Percentiles rank a stretch among this genome's conserved stretches.
These are phyloP conservation scores for Sceloporus tristichus DNA, from an alignment of 2,113 vertebrate species.

Conservation along the genomic window DNA sequence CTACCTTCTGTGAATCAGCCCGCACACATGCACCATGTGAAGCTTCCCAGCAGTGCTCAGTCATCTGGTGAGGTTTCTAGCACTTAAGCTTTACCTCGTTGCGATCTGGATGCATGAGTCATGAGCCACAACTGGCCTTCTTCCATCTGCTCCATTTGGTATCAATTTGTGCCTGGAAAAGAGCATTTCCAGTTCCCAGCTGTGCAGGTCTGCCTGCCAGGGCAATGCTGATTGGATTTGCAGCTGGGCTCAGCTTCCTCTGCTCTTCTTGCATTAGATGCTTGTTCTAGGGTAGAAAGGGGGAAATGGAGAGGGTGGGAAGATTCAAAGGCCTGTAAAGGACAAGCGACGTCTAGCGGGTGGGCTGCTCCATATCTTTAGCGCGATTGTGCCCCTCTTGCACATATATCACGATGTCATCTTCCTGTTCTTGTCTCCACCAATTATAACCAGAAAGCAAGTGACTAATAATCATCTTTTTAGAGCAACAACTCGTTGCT, in stretches of 20 bases:
- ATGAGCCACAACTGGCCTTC: slow-evolving; percentile 24
- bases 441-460: slow-evolving; percentile 38
- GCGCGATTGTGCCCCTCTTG: slow-evolving; percentile 4
- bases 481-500: slow-evolving; percentile 10
- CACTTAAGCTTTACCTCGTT: slow-evolving; percentile 18
- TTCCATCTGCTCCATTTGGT: slow-evolving; percentile 59
- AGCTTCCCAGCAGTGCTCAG: slow-evolving; percentile 24
- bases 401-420: not conserved
- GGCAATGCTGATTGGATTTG: slow-evolving; percentile 28
- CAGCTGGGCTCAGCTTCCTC: slow-evolving; percentile 62
- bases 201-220: slow-evolving; percentile 70
- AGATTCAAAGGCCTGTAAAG: slow-evolving; percentile 44
- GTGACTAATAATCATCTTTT: slow-evolving; percentile 24
- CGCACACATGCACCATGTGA: not conserved
- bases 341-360: slow-evolving; percentile 13
- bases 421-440: not conserved
- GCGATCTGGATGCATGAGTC: slow-evolving; percentile 52
- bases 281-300: slow-evolving; percentile 46
- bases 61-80: slow-evolving; percentile 21
- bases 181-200: slow-evolving; percentile 64
- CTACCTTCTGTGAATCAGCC: not conserved
- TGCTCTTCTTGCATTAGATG: slow-evolving; percentile 44
- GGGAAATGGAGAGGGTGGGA: slow-evolving; percentile 29
- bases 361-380: accelerated
- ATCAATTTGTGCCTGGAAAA: slow-evolving; percentile 67